Evolutionary conservation across 2,888 invertebrate species (phyloP).

Genomic region (Ptychoptera albimana): DNA sequence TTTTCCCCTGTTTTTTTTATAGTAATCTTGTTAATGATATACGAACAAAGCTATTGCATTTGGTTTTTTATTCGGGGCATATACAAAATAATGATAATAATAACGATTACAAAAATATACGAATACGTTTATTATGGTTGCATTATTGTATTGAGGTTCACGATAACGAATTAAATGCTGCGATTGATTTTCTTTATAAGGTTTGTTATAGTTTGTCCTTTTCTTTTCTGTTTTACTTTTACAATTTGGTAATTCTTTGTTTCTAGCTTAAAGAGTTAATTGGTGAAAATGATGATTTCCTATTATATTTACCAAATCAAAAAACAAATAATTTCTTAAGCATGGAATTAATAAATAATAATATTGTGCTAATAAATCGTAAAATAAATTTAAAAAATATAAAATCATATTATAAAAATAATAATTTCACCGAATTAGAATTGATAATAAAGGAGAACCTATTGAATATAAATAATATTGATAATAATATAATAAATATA

Average conservation of each 20-base stretch:
- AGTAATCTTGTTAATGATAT: background rate
- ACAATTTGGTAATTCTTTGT: background rate
- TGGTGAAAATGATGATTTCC: slow-evolving; percentile 19
- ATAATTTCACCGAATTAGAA: slow-evolving; percentile 48
- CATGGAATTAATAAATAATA: slow-evolving; percentile 29
- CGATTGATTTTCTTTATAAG: slow-evolving; percentile 34
- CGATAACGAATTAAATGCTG: slow-evolving; percentile 34
- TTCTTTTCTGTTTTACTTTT: background rate
- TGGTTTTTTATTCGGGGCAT: background rate
- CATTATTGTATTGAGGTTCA: slow-evolving; percentile 37
- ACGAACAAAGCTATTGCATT: slow-evolving; percentile 3
- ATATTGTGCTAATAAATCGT: slow-evolving; percentile 25
- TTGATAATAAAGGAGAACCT: slow-evolving; percentile 41
- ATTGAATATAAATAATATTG: slow-evolving; percentile 18
- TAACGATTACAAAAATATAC: slow-evolving; percentile 30
- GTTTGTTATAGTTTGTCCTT: slow-evolving; percentile 17
- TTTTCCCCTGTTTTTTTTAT: background rate
- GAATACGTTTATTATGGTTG: slow-evolving; percentile 36
- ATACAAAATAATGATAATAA: slow-evolving; percentile 17
- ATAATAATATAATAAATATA: slow-evolving; percentile 14
- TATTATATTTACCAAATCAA: slow-evolving; percentile 35
- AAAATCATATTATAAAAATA: slow-evolving; percentile 45
- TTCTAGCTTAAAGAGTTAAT: slow-evolving; percentile 13
- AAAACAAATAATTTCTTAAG: slow-evolving; percentile 34
- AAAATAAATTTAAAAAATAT: slow-evolving; percentile 45